These are phyloP conservation scores for Actinemys pallida DNA, from an alignment of 2,113 vertebrate species.

Conservation along the genomic window DNA sequence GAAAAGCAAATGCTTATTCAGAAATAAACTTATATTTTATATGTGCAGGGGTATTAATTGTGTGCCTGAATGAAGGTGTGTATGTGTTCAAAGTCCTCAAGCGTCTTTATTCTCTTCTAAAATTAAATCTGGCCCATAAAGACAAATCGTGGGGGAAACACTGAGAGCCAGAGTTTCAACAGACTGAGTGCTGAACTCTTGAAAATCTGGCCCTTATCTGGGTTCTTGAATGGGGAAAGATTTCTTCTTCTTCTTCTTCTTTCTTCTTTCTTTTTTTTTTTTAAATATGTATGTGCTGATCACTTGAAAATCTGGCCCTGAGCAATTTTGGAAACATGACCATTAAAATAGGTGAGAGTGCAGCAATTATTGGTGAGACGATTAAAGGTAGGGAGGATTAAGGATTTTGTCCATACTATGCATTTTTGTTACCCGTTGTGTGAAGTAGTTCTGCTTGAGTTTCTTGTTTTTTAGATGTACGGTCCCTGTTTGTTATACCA, in stretches of 20 bases:
- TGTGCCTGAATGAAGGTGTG: background rate
- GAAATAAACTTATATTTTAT: background rate
- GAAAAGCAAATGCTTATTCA: background rate
- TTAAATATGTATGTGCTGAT: background rate
- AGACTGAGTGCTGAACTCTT: background rate
- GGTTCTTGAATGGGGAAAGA: background rate
- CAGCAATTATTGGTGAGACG: background rate
- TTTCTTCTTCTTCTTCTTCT: background rate
- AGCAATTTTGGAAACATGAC: background rate
- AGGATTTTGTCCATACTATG: background rate
- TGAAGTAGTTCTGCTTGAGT: background rate
- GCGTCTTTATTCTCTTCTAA: background rate
- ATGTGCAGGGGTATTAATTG: background rate
- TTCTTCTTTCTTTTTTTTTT: background rate
- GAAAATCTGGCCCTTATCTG: background rate
- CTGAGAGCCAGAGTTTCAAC: background rate
- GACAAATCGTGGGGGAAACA: background rate
- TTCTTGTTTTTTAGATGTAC: background rate
- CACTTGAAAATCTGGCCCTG: background rate
- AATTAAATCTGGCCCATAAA: background rate
- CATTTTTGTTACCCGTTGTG: background rate
- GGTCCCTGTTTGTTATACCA: rapidly evolving
- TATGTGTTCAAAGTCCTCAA: background rate
- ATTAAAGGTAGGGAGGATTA: background rate
- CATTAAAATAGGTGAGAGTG: background rate